Base-by-base conservation (phyloP, 1,140 invertebrate species). In the Bombus haemorrhoidalis region DNA sequence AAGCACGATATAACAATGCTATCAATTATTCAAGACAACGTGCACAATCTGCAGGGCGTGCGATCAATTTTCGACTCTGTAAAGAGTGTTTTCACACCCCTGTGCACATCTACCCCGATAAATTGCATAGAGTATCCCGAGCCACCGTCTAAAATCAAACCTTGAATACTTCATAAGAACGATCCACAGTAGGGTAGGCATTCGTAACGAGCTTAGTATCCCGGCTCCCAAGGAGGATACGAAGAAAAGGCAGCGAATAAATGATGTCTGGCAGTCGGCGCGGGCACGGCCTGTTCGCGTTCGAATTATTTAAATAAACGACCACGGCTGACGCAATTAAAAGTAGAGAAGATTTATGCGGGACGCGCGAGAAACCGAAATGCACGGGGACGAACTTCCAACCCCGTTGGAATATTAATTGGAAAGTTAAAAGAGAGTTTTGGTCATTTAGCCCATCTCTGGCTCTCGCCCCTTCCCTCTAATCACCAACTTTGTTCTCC, bases 221-320 rank as follows among this genome's bases (percentile, higher is more conserved):
- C 12, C 15, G 1, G 13, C 43, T 72, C 32, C 32, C 34, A 28
- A 59, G 72, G 59, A 53, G 34, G 59, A 62, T 10, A n/a, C 59
- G 12, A 43, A 66, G 53, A 22, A 74, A 34, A 32, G 81, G 78
- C 81, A 81, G 68, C 66, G 76, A 53, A 74, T 85, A 66, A 81
- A 85, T 85, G 77, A 39, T 34, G 47, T 71, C 47, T 22, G 13
- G 62, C n/a, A 22, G 13, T 8, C 3, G 32, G 34, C 3, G n/a
- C 13, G 64, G 32, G 64, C 64, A 15, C 32, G 34, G 10, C n/a
- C 71, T 64, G 80, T 34, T 39, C 53, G 62, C 64, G 64, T 71
- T 92, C 89, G 91, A 92, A 93, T 94, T 91, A 94, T 94, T 92
- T 92, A 91, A 92, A 91, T 93, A 92, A 92, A 93, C 86, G 88